Conservation (phyloP, 2,113 vertebrate genomes). For the Petrocephalus microphthalmus region DNA sequence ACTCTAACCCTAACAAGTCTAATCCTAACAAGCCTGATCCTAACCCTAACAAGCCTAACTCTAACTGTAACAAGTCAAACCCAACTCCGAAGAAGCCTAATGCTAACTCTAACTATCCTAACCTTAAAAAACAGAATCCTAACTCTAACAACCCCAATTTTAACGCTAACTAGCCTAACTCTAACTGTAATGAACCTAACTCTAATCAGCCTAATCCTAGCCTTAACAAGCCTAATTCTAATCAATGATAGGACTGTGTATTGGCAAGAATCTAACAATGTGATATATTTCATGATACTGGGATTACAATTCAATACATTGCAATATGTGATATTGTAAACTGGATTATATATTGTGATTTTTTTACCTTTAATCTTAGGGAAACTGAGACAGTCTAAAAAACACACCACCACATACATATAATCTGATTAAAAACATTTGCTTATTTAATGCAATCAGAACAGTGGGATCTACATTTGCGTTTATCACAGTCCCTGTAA, state of each 20-base stretch:
- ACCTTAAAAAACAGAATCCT: background rate
- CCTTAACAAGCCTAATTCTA: background rate
- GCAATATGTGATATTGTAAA: background rate
- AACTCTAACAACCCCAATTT: background rate
- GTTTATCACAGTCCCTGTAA: too few species aligned
- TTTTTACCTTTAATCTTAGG: background rate
- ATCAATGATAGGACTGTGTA: background rate
- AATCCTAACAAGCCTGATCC: background rate
- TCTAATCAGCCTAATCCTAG: background rate
- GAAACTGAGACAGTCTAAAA: background rate
- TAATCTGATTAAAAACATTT: too few species aligned
- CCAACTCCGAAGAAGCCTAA: background rate
- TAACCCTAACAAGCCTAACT: background rate
- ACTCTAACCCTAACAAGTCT: background rate
- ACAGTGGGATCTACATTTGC: too few species aligned
- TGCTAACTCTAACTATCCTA: background rate
- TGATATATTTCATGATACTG: background rate
- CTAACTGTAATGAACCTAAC: background rate
- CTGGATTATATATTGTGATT: background rate
- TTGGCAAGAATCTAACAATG: background rate
- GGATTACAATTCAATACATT: too few species aligned
- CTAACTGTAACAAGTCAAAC: background rate
- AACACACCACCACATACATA: too few species aligned
- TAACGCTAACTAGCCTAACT: too few species aligned
- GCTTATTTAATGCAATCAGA: too few species aligned